Base-by-base conservation (phyloP, 2,113 vertebrate genomes). In the Dicrurus megarhynchus region DNA sequence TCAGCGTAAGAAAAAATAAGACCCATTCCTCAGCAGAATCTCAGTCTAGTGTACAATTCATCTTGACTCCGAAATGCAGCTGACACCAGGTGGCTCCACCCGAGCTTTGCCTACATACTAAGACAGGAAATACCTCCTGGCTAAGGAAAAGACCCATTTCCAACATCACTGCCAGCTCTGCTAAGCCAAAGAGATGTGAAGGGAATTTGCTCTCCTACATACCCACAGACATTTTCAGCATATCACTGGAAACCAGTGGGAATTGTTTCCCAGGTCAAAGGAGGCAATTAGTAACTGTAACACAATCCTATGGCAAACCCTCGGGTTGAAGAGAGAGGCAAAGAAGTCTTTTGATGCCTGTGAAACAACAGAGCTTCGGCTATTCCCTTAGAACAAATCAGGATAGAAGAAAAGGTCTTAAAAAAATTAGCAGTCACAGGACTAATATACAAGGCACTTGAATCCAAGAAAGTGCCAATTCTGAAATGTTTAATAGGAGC, bases 141-240 rank as follows among this genome's bases (percentile, higher is more conserved):
- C 47, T 23, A 16, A 68, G 61, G 35, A 52, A 74, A 70, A 61
- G 52, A n/a, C 44, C 39, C 28, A 39, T 26, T 47, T 33, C 39
- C 44, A 33, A 9, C 0, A 1, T 16, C 39, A 27, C 0, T 33
- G 82, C 49, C 81, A 79, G 84, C 49, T 71, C 65, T 30, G 57
- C 61, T 30, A 42, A 79, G 44, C 57, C 44, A 37, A 49, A 12
- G 1, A 23, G 41, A 35, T 2, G 39, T 4, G 28, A 57, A 63
- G 46, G 24, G 55, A 82, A 52, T 13, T 44, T 42, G 60, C 47
- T 30, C 39, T 37, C 77, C 35, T 33, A 3, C 27, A 30, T 59
- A 32, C 44, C 76, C 20, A 28, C 41, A 9, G 8, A 6, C 1
- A 7, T 12, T n/a, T 56, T 16, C 81, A 79, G 61, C 1, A 0